Base-by-base conservation (phyloP, 2,797 vertebrate species). In the Trachurus trachurus region DNA sequence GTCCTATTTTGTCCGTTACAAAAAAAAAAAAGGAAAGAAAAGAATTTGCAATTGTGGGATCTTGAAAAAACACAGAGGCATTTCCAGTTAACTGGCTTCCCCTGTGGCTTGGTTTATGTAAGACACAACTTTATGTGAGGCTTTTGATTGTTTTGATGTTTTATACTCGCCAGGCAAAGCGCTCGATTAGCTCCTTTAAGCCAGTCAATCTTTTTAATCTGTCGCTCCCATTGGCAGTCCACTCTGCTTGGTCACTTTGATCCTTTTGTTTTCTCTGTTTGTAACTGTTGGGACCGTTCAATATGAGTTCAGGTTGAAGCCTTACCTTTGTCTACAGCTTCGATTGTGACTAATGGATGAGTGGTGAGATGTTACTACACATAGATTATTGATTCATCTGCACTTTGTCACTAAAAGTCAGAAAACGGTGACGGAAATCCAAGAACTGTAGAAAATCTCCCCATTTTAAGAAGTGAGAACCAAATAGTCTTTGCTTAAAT, bases 1-100 rank as follows among this genome's bases (percentile, higher is more conserved):
- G 26, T 67, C 57, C 61, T 63, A 21, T 67, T 75, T 66, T 72
- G 15, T 78, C 50, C 64, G 66, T 81, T 79, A 49, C 74, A 80
- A 39, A 0, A 65, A 54, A 0, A 65, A 54, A 49, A 76, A 76
- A 39, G 0, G 61, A 49, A 66, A 58, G 54, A 34, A 34, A 34
- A 34, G 31, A 34, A 44, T 76, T 79, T 76, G 73, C 39, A 50
- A 44, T 9, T 19, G 66, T 22, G 29, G 49, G 72, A 78, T 70
- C 22, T 29, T 52, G 16, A 56, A 42, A 69, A 26, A 26, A 26
- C 42, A 49, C 34, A n/a, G 26, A 67, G 50, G 13, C 15, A 44
- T 21, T 59, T 11, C 53, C 34, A 1, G 4, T 42, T 56, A 71
- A 67, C 22, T 9, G 50, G 42, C 62, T 19, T 11, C 8, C 31